These are phyloP conservation scores for Scaptomyza parva DNA, from an alignment of 2,888 invertebrate genomes.

Conservation along the genomic window DNA sequence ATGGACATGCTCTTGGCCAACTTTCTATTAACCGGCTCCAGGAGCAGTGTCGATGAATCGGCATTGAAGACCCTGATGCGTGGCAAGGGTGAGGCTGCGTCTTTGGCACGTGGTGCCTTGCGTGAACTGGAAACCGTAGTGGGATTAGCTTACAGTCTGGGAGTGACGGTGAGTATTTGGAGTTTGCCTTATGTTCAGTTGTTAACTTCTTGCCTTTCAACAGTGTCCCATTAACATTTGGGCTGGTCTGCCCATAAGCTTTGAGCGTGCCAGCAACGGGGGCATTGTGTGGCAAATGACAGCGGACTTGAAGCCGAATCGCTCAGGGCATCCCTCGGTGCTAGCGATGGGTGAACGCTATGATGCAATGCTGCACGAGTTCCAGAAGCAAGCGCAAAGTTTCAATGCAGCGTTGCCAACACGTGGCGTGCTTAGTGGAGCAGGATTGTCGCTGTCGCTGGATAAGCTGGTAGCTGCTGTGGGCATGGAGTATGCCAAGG, in stretches of 20 bases:
- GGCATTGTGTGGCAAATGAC: conserved; percentile 88
- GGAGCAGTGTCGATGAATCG: conserved; percentile 81
- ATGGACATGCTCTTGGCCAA: conserved; percentile 83
- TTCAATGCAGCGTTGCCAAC: conserved; percentile 79
- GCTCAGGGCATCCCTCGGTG: conserved; percentile 87
- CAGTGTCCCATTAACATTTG: conserved; percentile 87
- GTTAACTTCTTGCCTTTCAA: conserved; percentile 39
- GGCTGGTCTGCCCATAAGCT: conserved; percentile 85
- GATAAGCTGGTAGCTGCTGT: conserved; percentile 90
- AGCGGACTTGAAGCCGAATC: conserved; percentile 83
- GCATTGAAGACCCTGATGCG: conserved; percentile 87
- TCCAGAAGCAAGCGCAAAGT: conserved; percentile 86
- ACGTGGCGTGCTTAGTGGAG: conserved; percentile 86
- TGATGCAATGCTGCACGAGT: conserved; percentile 91
- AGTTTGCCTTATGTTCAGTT: neutral
- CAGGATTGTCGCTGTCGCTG: conserved; percentile 93
- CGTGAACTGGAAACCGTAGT: conserved; percentile 91
- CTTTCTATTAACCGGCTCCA: conserved; percentile 78
- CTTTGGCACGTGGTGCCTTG: conserved; percentile 89
- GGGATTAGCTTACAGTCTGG: conserved; percentile 89
- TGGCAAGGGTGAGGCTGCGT: conserved; percentile 89
- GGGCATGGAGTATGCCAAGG: conserved; percentile 86
- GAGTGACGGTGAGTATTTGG: conserved; percentile 88
- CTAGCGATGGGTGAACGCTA: conserved; percentile 96
- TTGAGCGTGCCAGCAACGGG: conserved; percentile 86